phyloP scores from a whole-genome alignment of 2,113 vertebrate genomes.

The Dipodomys ordii region DNA sequence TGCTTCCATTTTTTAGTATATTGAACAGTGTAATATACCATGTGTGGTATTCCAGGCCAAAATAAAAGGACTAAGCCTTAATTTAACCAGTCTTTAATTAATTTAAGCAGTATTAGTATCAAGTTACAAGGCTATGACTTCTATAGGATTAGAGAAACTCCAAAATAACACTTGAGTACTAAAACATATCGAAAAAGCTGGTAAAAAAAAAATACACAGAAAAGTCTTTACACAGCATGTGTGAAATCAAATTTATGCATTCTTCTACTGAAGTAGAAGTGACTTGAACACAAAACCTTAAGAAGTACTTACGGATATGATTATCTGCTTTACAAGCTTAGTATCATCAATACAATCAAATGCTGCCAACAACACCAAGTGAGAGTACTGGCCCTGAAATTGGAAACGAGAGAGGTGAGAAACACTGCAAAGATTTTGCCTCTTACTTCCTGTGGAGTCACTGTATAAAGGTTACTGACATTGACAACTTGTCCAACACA shows the following conservation, averaged over 20 bases:
- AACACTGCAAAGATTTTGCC: background rate
- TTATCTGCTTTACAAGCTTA: constrained; percentile 95
- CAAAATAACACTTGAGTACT: background rate
- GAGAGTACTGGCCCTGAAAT: constrained; percentile 95
- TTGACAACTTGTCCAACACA: background rate
- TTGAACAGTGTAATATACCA: background rate
- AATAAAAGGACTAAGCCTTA: background rate
- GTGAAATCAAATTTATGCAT: background rate
- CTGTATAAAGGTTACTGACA: constrained; percentile 19
- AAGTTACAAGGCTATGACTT: background rate
- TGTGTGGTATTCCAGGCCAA: background rate
- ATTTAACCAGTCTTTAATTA: background rate
- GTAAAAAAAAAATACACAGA: background rate
- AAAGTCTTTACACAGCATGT: background rate
- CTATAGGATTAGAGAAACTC: constrained; percentile 2
- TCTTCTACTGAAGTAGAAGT: background rate
- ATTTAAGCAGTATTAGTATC: constrained; percentile 5
- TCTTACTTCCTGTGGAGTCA: background rate
- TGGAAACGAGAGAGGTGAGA: constrained; percentile 26
- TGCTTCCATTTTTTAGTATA: background rate
- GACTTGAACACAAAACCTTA: background rate
- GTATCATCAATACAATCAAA: constrained; percentile 99
- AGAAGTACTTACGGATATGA: constrained; percentile 92
- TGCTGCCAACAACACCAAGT: constrained; percentile 94
- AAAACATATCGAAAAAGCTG: background rate